Percentiles rank a stretch among this genome's conserved stretches.
Conservation (phyloP, 2,888 invertebrate species). For the Ormyrus labotus region DNA sequence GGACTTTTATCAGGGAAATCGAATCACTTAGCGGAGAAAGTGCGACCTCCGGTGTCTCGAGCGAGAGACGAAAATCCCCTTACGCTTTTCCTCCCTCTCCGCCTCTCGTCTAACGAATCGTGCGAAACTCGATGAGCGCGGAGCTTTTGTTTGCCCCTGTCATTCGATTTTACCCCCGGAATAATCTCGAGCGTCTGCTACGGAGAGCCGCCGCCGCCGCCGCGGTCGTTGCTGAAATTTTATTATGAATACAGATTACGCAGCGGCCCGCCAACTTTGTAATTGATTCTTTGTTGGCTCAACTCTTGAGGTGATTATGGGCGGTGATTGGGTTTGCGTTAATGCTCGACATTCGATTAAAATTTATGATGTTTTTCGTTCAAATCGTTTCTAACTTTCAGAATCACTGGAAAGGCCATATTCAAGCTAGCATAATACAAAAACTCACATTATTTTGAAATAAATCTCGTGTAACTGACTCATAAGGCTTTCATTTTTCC, state of each 20-base stretch:
- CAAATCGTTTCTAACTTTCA: too few species aligned
- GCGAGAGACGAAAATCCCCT: conserved; percentile 36
- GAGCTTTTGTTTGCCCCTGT: conserved; percentile 41
- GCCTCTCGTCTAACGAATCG: conserved; percentile 45
- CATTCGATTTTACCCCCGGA: conserved; percentile 48
- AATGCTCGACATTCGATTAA: too few species aligned
- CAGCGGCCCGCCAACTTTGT: neutral
- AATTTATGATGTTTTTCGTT: conserved; percentile 3
- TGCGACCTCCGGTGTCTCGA: conserved; percentile 49
- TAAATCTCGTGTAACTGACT: too few species aligned
- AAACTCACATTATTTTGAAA: too few species aligned
- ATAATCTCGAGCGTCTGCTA: conserved; percentile 29
- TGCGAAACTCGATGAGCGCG: conserved; percentile 41
- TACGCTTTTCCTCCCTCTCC: neutral
- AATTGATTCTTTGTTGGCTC: conserved; percentile 40
- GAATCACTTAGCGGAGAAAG: conserved; percentile 58
- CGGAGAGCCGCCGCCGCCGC: too few species aligned
- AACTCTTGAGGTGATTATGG: neutral
- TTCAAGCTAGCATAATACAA: too few species aligned
- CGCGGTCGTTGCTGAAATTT: conserved; percentile 24
- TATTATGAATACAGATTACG: conserved; percentile 43
- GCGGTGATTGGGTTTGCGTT: neutral
- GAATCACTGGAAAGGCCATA: too few species aligned
- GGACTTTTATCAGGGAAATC: conserved; percentile 57
- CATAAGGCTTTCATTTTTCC: too few species aligned